Conservation (phyloP, 1,140 invertebrate species). For the Camponotus floridanus region DNA sequence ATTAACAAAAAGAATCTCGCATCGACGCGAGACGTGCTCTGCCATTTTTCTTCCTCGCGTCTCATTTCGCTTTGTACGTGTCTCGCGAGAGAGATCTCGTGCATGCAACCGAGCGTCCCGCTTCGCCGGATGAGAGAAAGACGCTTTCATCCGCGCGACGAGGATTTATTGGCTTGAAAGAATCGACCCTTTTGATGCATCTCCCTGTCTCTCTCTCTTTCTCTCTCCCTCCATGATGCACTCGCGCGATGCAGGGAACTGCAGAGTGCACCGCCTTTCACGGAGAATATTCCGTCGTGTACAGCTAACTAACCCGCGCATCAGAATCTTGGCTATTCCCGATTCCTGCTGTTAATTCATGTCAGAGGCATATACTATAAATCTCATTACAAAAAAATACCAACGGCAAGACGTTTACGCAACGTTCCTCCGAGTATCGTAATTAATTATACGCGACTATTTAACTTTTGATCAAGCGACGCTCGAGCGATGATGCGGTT, state of each 20-base stretch:
- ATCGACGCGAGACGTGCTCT: background rate
- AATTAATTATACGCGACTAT: conserved; percentile 56
- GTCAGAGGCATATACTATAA: conserved; percentile 38
- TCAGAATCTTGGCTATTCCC: conserved; percentile 24
- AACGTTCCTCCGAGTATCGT: conserved; percentile 16
- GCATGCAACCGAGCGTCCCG: conserved; percentile 20
- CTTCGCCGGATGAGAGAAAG: conserved; percentile 35
- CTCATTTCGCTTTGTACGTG: conserved; percentile 57
- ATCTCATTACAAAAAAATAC: conserved; percentile 23
- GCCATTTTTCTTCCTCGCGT: conserved; percentile 36
- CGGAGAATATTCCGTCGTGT: conserved; percentile 43
- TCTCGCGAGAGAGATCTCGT: conserved; percentile 28
- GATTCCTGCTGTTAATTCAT: conserved; percentile 60
- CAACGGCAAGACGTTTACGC: background rate
- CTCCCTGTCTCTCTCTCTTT: background rate
- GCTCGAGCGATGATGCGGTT: background rate
- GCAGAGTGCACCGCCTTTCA: conserved; percentile 47
- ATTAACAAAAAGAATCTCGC: conserved; percentile 18
- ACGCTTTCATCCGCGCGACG: conserved; percentile 66
- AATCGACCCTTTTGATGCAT: conserved; percentile 68
- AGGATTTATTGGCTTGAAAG: conserved; percentile 69
- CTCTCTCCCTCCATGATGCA: background rate
- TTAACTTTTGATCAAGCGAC: background rate
- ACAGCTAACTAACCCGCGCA: conserved; percentile 6
- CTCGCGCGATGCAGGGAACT: conserved; percentile 40